phyloP scores from a whole-genome alignment of 2,797 vertebrate genomes.

The Harpagifer antarcticus region DNA sequence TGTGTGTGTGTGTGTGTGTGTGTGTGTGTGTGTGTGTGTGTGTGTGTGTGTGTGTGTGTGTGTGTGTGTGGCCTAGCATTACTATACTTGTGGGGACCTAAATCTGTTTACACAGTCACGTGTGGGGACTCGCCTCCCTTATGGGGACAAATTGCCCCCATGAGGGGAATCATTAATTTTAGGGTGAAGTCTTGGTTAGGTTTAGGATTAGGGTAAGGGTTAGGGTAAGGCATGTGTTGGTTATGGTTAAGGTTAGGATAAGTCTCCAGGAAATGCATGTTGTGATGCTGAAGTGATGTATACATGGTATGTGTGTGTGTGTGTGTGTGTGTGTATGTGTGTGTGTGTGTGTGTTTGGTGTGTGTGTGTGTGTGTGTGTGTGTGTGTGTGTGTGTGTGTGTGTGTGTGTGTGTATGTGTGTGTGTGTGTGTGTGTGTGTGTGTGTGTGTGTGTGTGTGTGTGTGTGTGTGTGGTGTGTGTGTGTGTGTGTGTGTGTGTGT shows the following conservation, averaged over 20 bases:
- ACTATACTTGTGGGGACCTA: too few species aligned
- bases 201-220: too few species aligned
- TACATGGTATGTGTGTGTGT: neutral
- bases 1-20: neutral
- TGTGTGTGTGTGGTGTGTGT: neutral
- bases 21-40: conserved; percentile 14
- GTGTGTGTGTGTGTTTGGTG: neutral
- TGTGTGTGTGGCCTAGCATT: too few species aligned
- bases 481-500: neutral
- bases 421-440: neutral
- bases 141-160: too few species aligned
- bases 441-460: neutral
- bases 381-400: neutral
- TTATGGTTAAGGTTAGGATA: too few species aligned
- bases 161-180: too few species aligned
- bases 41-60: neutral
- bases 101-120: too few species aligned
- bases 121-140: too few species aligned
- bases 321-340: conserved; percentile 17
- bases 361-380: neutral
- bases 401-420: conserved; percentile 21
- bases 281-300: too few species aligned
- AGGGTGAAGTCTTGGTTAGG: too few species aligned
- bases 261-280: too few species aligned
- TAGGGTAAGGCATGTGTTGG: too few species aligned